A percentile compares a stretch with the other conserved stretches of the same genome.
Conservation (phyloP, 2,797 vertebrate species). For the Sylvia borin region DNA sequence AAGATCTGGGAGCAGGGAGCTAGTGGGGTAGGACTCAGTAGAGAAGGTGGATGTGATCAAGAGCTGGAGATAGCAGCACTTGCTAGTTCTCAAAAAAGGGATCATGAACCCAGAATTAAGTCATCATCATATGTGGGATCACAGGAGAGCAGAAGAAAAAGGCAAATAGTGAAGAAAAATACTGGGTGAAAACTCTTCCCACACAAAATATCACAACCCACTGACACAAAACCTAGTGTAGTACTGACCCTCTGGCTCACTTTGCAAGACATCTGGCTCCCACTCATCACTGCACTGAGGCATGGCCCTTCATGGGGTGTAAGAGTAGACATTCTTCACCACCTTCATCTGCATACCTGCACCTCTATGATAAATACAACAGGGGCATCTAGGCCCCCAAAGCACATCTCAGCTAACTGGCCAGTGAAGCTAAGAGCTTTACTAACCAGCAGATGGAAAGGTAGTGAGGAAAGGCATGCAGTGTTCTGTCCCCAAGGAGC, state of each 20-base stretch:
- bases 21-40: background rate
- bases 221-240: background rate
- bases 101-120: background rate
- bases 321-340: background rate
- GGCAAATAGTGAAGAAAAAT: background rate
- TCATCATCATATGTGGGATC: background rate
- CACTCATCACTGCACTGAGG: background rate
- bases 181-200: background rate
- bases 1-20: background rate
- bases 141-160: background rate
- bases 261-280: background rate
- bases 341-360: background rate
- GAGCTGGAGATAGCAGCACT: background rate
- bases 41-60: background rate
- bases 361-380: background rate
- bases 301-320: background rate
- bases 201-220: background rate
- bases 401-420: background rate
- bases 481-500: background rate
- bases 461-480: background rate
- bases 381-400: background rate
- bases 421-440: background rate
- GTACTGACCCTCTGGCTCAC: background rate
- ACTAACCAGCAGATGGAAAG: background rate
- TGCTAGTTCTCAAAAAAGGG: background rate